Conservation (phyloP, 2,113 vertebrate species). For the Naja naja region DNA sequence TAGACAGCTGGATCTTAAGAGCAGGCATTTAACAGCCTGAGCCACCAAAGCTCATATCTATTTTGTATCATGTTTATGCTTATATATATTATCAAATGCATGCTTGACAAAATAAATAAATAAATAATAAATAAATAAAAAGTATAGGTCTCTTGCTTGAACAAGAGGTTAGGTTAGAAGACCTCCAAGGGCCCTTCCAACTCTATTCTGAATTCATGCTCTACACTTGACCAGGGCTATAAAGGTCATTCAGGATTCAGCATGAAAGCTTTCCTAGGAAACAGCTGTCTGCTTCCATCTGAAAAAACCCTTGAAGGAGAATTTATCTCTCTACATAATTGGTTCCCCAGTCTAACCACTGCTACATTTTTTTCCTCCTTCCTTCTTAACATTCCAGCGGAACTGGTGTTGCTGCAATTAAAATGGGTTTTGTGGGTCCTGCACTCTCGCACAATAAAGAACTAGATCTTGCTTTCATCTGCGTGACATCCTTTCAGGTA, state of each 20-base stretch:
- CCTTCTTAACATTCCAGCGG: background rate
- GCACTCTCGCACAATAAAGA: background rate
- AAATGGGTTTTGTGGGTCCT: background rate
- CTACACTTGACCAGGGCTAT: background rate
- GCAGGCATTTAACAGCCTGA: too few species aligned
- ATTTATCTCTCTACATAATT: background rate
- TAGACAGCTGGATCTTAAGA: too few species aligned
- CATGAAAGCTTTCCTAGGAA: background rate
- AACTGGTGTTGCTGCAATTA: background rate
- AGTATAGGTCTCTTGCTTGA: too few species aligned
- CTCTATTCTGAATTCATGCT: too few species aligned
- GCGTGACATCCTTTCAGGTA: background rate
- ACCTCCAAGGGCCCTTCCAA: too few species aligned
- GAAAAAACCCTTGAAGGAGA: background rate
- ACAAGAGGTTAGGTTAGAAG: too few species aligned
- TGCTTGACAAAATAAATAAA: too few species aligned
- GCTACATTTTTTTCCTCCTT: background rate
- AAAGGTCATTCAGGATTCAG: background rate
- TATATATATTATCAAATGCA: too few species aligned
- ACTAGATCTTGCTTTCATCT: background rate
- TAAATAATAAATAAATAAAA: too few species aligned
- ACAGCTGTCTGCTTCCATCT: background rate
- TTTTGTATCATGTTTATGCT: too few species aligned
- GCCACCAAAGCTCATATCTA: too few species aligned
- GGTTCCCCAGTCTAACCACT: background rate